A percentile compares a stretch with the other conserved stretches of the same genome.
Evolutionary conservation across 2,797 vertebrate genomes (phyloP).

Genomic region (Oreonectes daqikongensis): DNA sequence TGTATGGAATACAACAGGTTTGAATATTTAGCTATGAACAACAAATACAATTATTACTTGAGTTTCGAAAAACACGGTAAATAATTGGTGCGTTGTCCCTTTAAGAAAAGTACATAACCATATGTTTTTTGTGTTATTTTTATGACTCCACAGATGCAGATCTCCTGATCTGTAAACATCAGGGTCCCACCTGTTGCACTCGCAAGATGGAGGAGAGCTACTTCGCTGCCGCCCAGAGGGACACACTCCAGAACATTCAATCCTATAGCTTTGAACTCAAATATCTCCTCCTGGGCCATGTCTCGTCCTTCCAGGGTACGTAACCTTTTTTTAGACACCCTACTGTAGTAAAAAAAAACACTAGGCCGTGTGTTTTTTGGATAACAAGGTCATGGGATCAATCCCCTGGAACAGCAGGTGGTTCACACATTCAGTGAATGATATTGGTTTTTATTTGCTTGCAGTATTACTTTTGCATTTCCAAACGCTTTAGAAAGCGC

Average conservation of each 20-base stretch:
- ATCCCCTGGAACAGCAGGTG: constrained; percentile 13
- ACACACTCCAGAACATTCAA: constrained; percentile 85
- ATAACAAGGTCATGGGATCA: background rate
- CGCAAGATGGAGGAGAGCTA: constrained; percentile 92
- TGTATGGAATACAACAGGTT: background rate
- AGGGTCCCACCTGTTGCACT: constrained; percentile 86
- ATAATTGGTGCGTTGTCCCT: constrained; percentile 3
- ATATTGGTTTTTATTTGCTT: constrained; percentile 1
- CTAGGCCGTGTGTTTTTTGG: background rate
- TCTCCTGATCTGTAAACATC: constrained; percentile 83
- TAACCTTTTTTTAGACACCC: constrained; percentile 9
- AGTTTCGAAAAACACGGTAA: background rate
- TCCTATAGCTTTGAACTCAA: constrained; percentile 89
- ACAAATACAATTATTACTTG: no score
- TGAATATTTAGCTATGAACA: background rate
- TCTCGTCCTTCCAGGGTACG: constrained; percentile 83
- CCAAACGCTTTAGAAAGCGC: background rate
- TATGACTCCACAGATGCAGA: constrained; percentile 73
- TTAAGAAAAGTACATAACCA: background rate
- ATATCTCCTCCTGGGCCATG: constrained; percentile 84
- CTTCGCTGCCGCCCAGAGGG: constrained; percentile 83
- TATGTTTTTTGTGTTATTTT: background rate
- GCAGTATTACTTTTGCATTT: background rate
- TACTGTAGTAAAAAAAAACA: background rate
- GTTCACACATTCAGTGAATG: background rate